phyloP scores from a whole-genome alignment of 2,797 vertebrate species.

The Ispidina picta region DNA sequence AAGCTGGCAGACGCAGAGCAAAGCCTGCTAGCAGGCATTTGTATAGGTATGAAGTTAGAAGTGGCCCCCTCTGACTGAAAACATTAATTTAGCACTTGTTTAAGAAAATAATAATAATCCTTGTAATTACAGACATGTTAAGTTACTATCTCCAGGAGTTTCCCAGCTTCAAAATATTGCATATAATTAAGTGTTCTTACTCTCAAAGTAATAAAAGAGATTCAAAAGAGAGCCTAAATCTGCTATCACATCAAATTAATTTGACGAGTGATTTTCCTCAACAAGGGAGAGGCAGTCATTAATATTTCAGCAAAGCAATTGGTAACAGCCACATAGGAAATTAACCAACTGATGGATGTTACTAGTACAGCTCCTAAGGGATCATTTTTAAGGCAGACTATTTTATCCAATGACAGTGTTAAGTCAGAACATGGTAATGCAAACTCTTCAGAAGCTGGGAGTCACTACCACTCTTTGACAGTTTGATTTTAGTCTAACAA shows the following conservation, averaged over 20 bases:
- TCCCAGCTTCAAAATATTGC: not conserved
- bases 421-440: not conserved
- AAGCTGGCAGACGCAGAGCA: not conserved
- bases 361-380: not conserved
- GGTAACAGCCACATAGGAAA: not conserved
- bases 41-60: not conserved
- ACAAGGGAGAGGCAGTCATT: not conserved
- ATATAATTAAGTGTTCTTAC: not conserved
- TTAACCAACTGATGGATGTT: not conserved
- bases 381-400: not conserved
- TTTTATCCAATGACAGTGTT: not conserved
- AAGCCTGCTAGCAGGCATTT: not conserved
- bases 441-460: not conserved
- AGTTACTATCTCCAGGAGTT: not conserved
- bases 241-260: not conserved
- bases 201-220: not conserved
- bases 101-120: not conserved
- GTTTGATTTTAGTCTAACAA: conserved; percentile 1
- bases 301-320: not conserved
- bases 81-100: not conserved
- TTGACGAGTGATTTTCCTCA: not conserved
- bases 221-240: not conserved
- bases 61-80: not conserved
- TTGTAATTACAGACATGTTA: not conserved
- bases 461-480: not conserved